Conservation (phyloP, 35 echinoderm and acorn worm species). For the Hemicentrotus pulcherrimus region DNA sequence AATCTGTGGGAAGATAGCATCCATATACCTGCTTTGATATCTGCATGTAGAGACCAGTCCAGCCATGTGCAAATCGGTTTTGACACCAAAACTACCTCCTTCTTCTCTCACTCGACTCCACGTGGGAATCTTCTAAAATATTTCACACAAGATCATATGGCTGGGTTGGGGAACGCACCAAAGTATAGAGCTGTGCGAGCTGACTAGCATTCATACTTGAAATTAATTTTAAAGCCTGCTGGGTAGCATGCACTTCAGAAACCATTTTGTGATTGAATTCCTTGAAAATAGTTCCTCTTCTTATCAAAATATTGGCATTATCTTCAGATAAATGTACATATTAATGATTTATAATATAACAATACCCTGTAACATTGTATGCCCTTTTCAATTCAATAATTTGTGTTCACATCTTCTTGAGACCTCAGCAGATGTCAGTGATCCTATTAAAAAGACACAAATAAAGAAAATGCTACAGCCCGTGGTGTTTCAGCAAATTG, state of each 20-base stretch:
- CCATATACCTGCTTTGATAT: not conserved
- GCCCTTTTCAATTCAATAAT: no score
- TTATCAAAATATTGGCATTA: not conserved
- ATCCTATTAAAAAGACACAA: no score
- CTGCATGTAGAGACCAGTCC: not conserved
- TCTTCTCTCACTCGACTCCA: not conserved
- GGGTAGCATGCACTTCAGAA: not conserved
- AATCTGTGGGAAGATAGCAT: not conserved
- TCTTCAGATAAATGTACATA: no score
- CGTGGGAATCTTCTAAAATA: not conserved
- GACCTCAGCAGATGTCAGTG: no score
- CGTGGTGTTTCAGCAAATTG: no score
- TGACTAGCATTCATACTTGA: not conserved
- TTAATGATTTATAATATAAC: no score
- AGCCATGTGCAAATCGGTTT: not conserved
- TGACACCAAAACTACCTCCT: conserved; percentile 1
- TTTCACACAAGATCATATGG: conserved; percentile 18
- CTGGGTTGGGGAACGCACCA: not conserved
- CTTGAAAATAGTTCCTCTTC: not conserved
- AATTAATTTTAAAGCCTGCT: not conserved
- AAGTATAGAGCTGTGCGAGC: not conserved
- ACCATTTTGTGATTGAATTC: not conserved
- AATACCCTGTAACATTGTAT: no score
- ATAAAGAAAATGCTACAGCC: no score
- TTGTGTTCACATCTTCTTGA: no score